Evolutionary conservation across 2,888 invertebrate genomes (phyloP), one percentile per base, ranked within the genome.

Genomic region (Aproaerema taeniolella): DNA sequence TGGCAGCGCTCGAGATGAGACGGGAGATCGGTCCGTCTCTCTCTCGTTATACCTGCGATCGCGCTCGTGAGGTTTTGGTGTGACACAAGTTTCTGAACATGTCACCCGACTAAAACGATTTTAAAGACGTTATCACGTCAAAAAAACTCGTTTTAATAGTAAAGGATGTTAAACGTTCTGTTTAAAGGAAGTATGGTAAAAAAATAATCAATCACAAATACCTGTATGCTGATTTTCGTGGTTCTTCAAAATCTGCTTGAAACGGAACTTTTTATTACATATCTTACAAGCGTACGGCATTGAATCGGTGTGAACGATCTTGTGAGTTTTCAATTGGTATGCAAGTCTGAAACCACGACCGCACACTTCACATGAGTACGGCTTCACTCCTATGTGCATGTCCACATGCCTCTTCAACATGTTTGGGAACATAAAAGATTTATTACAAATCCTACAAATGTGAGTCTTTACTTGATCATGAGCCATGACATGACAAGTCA

Each of bases 201-300:
- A n/a, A n/a, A n/a, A n/a, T n/a, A n/a, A n/a, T n/a, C n/a, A n/a
- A n/a, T n/a, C n/a, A n/a, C n/a, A n/a, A n/a, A n/a, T n/a, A n/a
- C 20, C 20, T 0, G 91, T 91, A 50, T 94, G 94, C 51, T 91
- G 91, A 9, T 93, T 74, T 42, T 92, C 88, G 61, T 94, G 94
- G n/a, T 92, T 91, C 55, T 91, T 92, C 38, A 85, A 20, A 7
- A 93, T 92, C 46, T 93, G 93, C 63, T 93, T 93, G 61, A 93
- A 94, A 17, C 93, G 81, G 64, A 94, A 94, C 9, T 89, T 88
- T 71, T 93, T 93, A 12, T 90, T 91, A 58, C 94, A 94, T 63
- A 90, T 92, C 58, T 91, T 91, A 52, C 94, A 94, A 1, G 90
- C 87, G 51, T 91, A 92, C 1, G 94, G 94, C 92, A 93, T 92